Conservation (phyloP, 2,113 vertebrate genomes). For the Poeciliopsis occidentalis region DNA sequence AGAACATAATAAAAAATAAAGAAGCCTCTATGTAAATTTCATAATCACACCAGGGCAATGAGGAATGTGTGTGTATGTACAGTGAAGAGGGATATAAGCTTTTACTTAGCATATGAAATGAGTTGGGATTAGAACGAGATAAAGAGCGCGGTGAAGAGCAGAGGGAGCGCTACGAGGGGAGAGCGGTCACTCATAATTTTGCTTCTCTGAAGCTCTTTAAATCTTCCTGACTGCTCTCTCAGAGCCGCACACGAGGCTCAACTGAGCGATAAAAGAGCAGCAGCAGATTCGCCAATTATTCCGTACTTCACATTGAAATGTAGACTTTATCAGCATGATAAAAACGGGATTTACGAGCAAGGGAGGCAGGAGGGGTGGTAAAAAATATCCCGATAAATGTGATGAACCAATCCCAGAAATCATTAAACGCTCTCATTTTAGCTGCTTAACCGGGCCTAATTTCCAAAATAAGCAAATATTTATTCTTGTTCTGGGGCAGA, state of each 20-base stretch:
- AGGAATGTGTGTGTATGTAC: constrained; percentile 56
- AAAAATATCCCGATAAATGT: constrained; percentile 12
- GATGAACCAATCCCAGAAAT: constrained; percentile 11
- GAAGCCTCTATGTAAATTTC: constrained; percentile 73
- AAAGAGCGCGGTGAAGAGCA: constrained; percentile 65
- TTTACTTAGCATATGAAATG: constrained; percentile 80
- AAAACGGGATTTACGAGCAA: constrained; percentile 29
- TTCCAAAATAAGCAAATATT: neutral
- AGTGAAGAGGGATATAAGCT: constrained; percentile 73
- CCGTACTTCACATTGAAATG: constrained; percentile 61
- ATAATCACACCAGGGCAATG: constrained; percentile 66
- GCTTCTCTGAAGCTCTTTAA: constrained; percentile 65
- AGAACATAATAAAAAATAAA: constrained; percentile 24
- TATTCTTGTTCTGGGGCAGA: constrained; percentile 5
- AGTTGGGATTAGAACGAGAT: constrained; percentile 76
- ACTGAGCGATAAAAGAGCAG: constrained; percentile 47
- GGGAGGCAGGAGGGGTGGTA: neutral
- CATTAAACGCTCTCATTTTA: neutral
- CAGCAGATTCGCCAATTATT: constrained; percentile 36
- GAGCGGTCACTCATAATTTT: constrained; percentile 74
- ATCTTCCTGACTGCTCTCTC: constrained; percentile 65
- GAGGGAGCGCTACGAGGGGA: constrained; percentile 59
- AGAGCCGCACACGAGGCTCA: constrained; percentile 43
- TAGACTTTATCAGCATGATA: constrained; percentile 34
- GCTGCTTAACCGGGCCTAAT: constrained; percentile 8